Evolutionary conservation across 2,113 vertebrate species (phyloP), one percentile per base, ranked within the genome.

Genomic region (Anseranas semipalmata): DNA sequence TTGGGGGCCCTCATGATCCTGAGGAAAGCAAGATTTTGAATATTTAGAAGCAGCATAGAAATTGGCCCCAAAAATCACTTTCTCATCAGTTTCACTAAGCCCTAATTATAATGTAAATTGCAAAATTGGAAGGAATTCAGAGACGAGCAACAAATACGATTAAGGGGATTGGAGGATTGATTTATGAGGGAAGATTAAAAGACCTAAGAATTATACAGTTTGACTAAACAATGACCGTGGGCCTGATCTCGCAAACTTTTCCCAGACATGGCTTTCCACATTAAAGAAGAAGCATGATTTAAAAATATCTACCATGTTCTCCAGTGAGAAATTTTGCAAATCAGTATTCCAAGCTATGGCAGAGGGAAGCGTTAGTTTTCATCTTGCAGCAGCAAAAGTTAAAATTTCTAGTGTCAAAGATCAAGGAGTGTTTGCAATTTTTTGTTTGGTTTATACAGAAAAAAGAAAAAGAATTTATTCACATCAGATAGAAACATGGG

Each of bases 31-130:
- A 87, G 55, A 91, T 92, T 82, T 77, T 90, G 52, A 89, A 58
- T 93, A 93, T 92, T 88, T 93, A 95, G 80, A 92, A 82, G 87
- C 87, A 92, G 71, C 43, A 87, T 83, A 95, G 95, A 85, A 95
- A 66, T 68, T 95, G 82, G 92, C 70, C 95, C 83, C 85, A 3
- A 71, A 94, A 95, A 95, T 87, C 70, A 93, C 88, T 95, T 97
- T 95, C 93, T 97, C 87, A 94, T 96, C 91, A 83, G 76, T 95
- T 97, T 94, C 66, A 39, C 82, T 97, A 96, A 96, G 83, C 86
- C 43, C n/a, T 96, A 96, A 96, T 97, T 96, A 97, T 91, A 94
- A 88, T 79, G 90, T 95, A 97, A 97, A 95, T 93, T 92, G 89
- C 60, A 96, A 90, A 97, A 88, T 65, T 97, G 95, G 94, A 97